A percentile compares a stretch with the other conserved stretches of the same genome.
Conservation (phyloP, 1,140 invertebrate species). For the Tetramorium simillimum region DNA sequence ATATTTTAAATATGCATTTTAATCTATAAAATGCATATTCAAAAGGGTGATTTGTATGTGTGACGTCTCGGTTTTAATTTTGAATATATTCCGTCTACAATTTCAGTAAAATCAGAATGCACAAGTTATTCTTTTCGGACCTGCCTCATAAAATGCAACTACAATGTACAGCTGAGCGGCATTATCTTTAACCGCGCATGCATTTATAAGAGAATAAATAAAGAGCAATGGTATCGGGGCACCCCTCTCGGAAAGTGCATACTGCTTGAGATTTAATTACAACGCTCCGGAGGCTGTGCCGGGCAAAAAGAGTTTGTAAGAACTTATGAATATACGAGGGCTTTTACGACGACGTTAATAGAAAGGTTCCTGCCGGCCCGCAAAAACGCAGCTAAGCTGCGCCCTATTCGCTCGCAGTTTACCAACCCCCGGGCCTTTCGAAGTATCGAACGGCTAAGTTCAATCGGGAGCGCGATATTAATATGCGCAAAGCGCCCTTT, state of each 20-base stretch:
- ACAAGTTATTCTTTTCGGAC: background rate
- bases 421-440: slow-evolving; percentile 42
- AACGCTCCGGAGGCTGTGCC: slow-evolving; percentile 58
- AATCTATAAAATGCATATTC: background rate
- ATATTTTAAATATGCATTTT: background rate
- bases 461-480: slow-evolving; percentile 59
- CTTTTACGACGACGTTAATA: slow-evolving; percentile 65
- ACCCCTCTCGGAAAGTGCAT: slow-evolving; percentile 56
- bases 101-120: background rate
- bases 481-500: slow-evolving; percentile 60
- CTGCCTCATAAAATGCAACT: slow-evolving; percentile 14
- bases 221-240: slow-evolving; percentile 68
- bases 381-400: slow-evolving; percentile 54
- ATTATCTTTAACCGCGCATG: slow-evolving; percentile 47
- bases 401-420: slow-evolving; percentile 50
- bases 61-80: background rate
- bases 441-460: slow-evolving; percentile 58
- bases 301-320: slow-evolving; percentile 65
- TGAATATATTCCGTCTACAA: background rate
- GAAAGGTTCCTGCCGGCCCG: slow-evolving; percentile 16
- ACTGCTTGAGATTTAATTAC: slow-evolving; percentile 73
- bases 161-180: background rate
- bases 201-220: slow-evolving; percentile 57
- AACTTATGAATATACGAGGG: slow-evolving; percentile 69
- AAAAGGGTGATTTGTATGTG: background rate